Evolutionary conservation across 1,140 invertebrate species (phyloP).

Genomic region (Drosophila grimshawi): DNA sequence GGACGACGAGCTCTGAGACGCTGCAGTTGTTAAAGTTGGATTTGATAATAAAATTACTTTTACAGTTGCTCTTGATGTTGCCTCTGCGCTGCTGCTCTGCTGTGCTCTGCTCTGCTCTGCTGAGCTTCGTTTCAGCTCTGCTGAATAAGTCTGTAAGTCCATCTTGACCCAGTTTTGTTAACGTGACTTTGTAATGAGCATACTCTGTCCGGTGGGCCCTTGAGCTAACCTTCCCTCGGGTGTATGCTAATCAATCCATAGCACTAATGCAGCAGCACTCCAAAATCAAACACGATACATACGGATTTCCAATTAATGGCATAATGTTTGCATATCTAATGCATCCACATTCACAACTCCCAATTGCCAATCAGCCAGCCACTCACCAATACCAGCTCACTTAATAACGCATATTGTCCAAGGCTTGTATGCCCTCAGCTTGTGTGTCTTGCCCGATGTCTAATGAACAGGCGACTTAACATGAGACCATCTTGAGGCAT

Average conservation of each 20-base stretch:
- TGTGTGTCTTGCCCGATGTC: constrained; percentile 25
- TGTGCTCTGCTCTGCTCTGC: constrained; percentile 10
- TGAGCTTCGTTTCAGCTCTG: constrained; percentile 33
- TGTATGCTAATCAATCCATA: constrained; percentile 58
- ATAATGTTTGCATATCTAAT: constrained; percentile 70
- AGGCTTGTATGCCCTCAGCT: constrained; percentile 27
- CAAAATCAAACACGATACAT: constrained; percentile 61
- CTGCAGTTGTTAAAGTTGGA: constrained; percentile 80
- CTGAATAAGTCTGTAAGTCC: constrained; percentile 61
- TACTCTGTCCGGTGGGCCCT: constrained; percentile 25
- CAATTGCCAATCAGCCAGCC: neutral
- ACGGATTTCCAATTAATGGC: constrained; percentile 73
- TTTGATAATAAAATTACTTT: constrained; percentile 83
- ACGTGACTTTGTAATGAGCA: constrained; percentile 76
- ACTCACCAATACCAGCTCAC: constrained; percentile 33
- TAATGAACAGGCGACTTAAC: constrained; percentile 66
- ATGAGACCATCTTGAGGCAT: constrained; percentile 9
- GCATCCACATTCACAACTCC: constrained; percentile 17
- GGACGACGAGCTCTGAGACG: constrained; percentile 49
- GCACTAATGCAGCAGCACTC: constrained; percentile 7
- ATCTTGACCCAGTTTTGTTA: constrained; percentile 65
- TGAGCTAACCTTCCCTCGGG: constrained; percentile 17
- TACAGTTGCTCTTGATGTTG: constrained; percentile 54
- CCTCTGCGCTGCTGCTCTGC: neutral
- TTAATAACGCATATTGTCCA: constrained; percentile 71